phyloP scores from a whole-genome alignment of 64 coral and sea anemone genomes.

The Dendrophyllia cribrosa region DNA sequence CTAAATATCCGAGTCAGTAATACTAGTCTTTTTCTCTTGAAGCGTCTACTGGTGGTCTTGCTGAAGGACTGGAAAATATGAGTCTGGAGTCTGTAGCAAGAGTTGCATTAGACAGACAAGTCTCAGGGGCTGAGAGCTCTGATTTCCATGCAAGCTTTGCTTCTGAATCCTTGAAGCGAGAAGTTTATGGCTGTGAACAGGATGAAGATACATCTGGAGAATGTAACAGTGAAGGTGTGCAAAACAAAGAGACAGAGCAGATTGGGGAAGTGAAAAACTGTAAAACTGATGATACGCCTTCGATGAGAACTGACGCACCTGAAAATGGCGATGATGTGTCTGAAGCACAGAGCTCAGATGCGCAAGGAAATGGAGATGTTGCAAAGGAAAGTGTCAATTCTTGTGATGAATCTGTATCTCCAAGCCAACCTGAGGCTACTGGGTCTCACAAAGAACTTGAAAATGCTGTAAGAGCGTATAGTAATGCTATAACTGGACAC shows the following conservation, averaged over 20 bases:
- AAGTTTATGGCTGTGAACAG: constrained; percentile 45
- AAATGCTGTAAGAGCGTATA: not conserved
- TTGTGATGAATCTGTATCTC: not conserved
- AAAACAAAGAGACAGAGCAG: not conserved
- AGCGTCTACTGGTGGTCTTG: not conserved
- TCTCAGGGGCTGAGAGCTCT: constrained; percentile 36
- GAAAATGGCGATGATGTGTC: not conserved
- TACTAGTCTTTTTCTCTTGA: not conserved
- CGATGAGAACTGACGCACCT: not conserved
- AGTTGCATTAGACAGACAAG: not conserved
- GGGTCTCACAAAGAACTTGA: not conserved
- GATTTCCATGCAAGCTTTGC: not conserved
- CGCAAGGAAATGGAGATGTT: not conserved
- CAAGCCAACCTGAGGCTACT: not conserved
- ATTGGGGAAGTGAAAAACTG: not conserved
- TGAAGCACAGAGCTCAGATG: not conserved
- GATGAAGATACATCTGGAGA: not conserved
- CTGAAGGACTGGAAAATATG: not conserved
- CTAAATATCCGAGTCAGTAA: too few relatives aligned
- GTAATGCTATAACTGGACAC: not conserved
- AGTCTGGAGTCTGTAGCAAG: not conserved
- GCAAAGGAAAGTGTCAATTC: not conserved
- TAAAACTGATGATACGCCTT: not conserved
- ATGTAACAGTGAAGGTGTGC: not conserved
- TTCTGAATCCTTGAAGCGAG: not conserved